Evolutionary conservation across 2,888 invertebrate genomes (phyloP), one percentile per base, ranked within the genome.

Genomic region (Drosophila atripex): DNA sequence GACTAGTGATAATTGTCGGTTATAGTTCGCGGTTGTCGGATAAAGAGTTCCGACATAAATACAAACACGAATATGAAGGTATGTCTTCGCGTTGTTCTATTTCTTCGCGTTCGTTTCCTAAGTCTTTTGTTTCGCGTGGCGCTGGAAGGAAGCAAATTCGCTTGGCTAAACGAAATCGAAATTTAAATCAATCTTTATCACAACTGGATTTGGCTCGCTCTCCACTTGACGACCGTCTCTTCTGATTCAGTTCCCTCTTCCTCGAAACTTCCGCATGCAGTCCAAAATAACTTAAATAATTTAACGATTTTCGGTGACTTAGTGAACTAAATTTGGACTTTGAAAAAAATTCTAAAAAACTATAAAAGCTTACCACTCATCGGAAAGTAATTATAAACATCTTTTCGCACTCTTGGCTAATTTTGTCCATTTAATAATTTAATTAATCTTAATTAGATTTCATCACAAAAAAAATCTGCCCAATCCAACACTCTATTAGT

Each of bases 161-260:
- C 28, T 68, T 43, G 43, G 55, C 56, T 69, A 49, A 47, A 73
- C 30, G 53, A 46, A 61, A 54, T 65, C 54, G 45, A 75, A 61
- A 75, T 60, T 51, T 66, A 57, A 57, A 73, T 63, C 54, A 60
- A 65, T 76, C 72, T 76, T 70, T 70, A 75, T 72, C 63, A 70
- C 73, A 86, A 74, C 87, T 87, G 71, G 88, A 83, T 88, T 86
- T 71, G 71, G 82, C 79, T 76, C 73, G 73, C 72, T 57, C 73
- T 69, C 70, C 65, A 70, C 52, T 43, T 66, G 35, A 35, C 35
- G 71, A 41, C 41, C 35, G 50, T 53, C 53, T 43, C 57, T 47
- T 59, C 73, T 65, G 50, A 41, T 55, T 63, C 63, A 63, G 68
- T 55, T 79, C 77, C 35, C 60, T 71, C 66, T 65, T 80, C 68